Evolutionary conservation across 2,797 vertebrate species (phyloP).

Genomic region (Semotilus atromaculatus): DNA sequence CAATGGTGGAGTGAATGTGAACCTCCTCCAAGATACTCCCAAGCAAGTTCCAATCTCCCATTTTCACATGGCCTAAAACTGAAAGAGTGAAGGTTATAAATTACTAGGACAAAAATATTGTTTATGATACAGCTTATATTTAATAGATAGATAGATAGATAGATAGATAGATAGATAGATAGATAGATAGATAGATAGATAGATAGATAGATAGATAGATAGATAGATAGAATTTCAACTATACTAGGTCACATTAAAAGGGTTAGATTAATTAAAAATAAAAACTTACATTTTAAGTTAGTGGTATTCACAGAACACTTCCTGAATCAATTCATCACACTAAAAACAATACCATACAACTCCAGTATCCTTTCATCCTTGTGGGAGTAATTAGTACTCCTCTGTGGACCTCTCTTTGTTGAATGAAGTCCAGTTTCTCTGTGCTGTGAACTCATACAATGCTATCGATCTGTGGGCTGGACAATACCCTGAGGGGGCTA

Average conservation of each 20-base stretch:
- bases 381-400: conserved; percentile 32
- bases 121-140: not conserved
- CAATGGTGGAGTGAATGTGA: conserved; percentile 93
- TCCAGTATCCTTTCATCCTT: conserved; percentile 15
- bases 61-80: conserved; percentile 80
- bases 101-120: not conserved
- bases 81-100: conserved; percentile 34
- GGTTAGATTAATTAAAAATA: not conserved
- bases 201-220: not conserved
- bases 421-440: conserved; percentile 61
- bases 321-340: conserved; percentile 7
- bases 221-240: not conserved
- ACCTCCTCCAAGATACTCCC: conserved; percentile 95
- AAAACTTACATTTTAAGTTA: conserved; percentile 64
- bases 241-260: not conserved
- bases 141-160: not conserved
- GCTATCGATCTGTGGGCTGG: conserved; percentile 80
- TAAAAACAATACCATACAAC: not conserved
- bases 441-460: conserved; percentile 70
- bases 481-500: conserved; percentile 70
- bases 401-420: conserved; percentile 48
- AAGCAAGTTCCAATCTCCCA: conserved; percentile 96
- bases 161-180: not conserved
- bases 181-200: not conserved
- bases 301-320: conserved; percentile 37